Percentiles rank a stretch among this genome's conserved stretches.
Evolutionary conservation across 1,140 invertebrate genomes (phyloP).

Genomic region (Drosophila lini): DNA sequence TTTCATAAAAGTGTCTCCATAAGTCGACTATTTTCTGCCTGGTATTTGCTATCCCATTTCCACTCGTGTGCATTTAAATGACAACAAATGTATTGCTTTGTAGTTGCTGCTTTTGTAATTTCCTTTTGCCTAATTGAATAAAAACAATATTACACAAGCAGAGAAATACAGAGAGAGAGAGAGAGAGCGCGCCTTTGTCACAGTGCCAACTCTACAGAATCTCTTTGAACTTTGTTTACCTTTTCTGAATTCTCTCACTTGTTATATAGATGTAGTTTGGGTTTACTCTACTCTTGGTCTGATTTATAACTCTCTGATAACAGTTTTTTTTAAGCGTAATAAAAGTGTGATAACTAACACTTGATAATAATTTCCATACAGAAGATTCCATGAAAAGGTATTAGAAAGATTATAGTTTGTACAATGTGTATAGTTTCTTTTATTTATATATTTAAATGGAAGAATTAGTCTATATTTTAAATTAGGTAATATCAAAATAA

Average conservation of each 20-base stretch:
- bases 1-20: background rate
- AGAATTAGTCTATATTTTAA: too few relatives aligned
- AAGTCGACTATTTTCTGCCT: background rate
- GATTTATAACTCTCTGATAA: conserved; percentile 39
- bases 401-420: background rate
- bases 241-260: conserved; percentile 12
- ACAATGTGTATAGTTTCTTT: too few relatives aligned
- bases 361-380: background rate
- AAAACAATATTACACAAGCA: conserved; percentile 58
- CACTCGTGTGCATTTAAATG: conserved; percentile 56
- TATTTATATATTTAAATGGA: too few relatives aligned
- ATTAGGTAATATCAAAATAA: background rate
- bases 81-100: conserved; percentile 45
- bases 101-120: conserved; percentile 49
- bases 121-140: conserved; percentile 55
- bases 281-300: conserved; percentile 20
- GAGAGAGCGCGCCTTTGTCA: conserved; percentile 20
- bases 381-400: background rate
- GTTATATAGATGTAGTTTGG: conserved; percentile 3
- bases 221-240: conserved; percentile 50
- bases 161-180: conserved; percentile 9
- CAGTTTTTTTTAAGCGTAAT: background rate
- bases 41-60: conserved; percentile 5
- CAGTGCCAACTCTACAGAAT: conserved; percentile 47
- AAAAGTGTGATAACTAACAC: conserved; percentile 12